Percentiles rank a stretch among this genome's conserved stretches.
These are phyloP conservation scores for Lethenteron reissneri DNA, from an alignment of 2,113 vertebrate genomes.

Conservation along the genomic window DNA sequence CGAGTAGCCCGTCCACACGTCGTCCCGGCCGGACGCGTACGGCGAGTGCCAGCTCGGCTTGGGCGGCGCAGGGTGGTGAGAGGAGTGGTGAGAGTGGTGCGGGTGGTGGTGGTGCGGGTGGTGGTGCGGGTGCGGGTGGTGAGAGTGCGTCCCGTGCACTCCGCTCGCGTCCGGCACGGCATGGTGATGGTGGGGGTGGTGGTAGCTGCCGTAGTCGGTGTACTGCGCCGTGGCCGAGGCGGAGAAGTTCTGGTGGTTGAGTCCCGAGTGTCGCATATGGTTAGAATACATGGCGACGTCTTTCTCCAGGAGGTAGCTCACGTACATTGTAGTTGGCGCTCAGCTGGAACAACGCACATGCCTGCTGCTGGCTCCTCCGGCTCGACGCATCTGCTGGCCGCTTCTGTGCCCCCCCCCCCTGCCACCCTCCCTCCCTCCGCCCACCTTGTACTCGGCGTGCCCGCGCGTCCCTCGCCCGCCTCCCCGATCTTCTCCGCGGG, in stretches of 20 bases:
- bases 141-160: background rate
- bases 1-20: no score
- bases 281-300: background rate
- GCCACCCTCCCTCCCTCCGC: background rate
- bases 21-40: no score
- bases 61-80: no score
- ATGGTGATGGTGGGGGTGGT: conserved; percentile 5
- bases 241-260: conserved; percentile 4
- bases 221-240: background rate
- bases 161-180: conserved; percentile 2
- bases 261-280: background rate
- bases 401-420: background rate
- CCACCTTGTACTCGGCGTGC: background rate
- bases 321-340: background rate
- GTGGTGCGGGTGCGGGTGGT: no score
- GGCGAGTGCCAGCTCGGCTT: no score
- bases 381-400: background rate
- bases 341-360: conserved; percentile 1
- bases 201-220: conserved; percentile 5
- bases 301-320: conserved; percentile 5
- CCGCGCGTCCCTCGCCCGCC: background rate
- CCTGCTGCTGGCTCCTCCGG: background rate
- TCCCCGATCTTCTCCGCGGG: background rate
- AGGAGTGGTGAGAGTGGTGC: no score
- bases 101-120: no score